phyloP scores from a whole-genome alignment of 2,797 vertebrate genomes.

The Clarias fuscus region DNA sequence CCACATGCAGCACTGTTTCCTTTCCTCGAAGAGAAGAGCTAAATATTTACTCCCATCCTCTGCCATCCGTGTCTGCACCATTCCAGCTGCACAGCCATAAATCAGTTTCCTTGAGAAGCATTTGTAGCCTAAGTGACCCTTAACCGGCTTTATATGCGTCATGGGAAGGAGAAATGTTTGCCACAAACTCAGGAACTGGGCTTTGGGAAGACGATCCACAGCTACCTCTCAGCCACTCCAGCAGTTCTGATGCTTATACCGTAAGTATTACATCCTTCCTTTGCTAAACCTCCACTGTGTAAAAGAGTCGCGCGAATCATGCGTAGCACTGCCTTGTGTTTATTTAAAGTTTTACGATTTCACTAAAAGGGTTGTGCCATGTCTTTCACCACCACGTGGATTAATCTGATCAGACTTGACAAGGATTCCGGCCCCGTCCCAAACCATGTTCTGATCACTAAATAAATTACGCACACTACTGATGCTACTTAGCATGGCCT shows the following conservation, averaged over 20 bases:
- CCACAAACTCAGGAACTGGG: slow-evolving; percentile 3
- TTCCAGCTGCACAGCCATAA: slow-evolving; percentile 29
- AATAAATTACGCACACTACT: background rate
- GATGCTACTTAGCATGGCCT: background rate
- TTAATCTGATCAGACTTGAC: background rate
- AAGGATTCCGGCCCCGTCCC: background rate
- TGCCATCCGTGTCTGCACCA: slow-evolving; percentile 13
- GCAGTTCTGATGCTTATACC: background rate
- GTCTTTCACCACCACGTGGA: background rate
- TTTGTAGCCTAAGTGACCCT: slow-evolving; percentile 4
- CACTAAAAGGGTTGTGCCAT: background rate
- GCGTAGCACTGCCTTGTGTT: no score
- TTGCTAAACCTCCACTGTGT: background rate
- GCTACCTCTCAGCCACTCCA: background rate
- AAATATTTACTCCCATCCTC: slow-evolving; percentile 39
- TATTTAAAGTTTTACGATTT: background rate
- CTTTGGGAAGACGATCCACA: slow-evolving; percentile 9
- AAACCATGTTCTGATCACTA: background rate
- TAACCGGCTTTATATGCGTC: background rate
- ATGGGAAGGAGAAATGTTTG: slow-evolving; percentile 18
- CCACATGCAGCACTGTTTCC: slow-evolving; percentile 8
- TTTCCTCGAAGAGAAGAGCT: slow-evolving; percentile 23
- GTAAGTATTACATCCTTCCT: background rate
- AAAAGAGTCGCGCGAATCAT: background rate
- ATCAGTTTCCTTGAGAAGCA: slow-evolving; percentile 4